Evolutionary conservation across 2,797 vertebrate genomes (phyloP).

Genomic region (Microctenopoma lineatum): DNA sequence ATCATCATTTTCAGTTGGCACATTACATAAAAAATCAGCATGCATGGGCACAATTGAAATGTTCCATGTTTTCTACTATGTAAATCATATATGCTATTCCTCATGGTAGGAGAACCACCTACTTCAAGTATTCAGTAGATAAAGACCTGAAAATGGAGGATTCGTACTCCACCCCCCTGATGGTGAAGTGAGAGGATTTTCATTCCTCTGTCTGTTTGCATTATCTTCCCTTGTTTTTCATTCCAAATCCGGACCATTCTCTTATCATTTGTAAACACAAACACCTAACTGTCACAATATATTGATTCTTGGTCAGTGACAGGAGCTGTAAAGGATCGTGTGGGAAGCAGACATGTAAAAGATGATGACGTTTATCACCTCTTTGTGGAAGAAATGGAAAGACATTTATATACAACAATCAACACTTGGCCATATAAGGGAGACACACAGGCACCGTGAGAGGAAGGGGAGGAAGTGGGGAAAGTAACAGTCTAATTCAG

Average conservation of each 20-base stretch:
- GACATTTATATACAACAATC: conserved; percentile 65
- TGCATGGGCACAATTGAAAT: conserved; percentile 84
- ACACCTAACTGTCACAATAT: conserved; percentile 52
- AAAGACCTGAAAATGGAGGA: conserved; percentile 92
- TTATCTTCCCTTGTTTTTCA: conserved; percentile 52
- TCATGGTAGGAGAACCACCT: conserved; percentile 86
- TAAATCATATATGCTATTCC: conserved; percentile 78
- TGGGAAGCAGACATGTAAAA: conserved; percentile 36
- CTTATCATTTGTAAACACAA: conserved; percentile 68
- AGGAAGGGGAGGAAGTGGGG: conserved; percentile 39
- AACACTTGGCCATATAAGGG: conserved; percentile 62
- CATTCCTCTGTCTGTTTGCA: conserved; percentile 77
- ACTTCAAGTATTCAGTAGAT: conserved; percentile 97
- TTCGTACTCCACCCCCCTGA: conserved; percentile 76
- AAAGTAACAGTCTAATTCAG: conserved; percentile 81
- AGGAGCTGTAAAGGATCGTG: conserved; percentile 39
- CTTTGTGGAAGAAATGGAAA: conserved; percentile 51
- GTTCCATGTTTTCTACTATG: conserved; percentile 79
- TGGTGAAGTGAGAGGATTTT: conserved; percentile 82
- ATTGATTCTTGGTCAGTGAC: conserved; percentile 63
- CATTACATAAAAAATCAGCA: conserved; percentile 88
- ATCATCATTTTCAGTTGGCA: conserved; percentile 91
- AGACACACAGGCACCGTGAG: conserved; percentile 70
- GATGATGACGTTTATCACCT: conserved; percentile 38
- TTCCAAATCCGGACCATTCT: conserved; percentile 48